Conservation (phyloP, 2,113 vertebrate species). For the Microtus richardsoni region DNA sequence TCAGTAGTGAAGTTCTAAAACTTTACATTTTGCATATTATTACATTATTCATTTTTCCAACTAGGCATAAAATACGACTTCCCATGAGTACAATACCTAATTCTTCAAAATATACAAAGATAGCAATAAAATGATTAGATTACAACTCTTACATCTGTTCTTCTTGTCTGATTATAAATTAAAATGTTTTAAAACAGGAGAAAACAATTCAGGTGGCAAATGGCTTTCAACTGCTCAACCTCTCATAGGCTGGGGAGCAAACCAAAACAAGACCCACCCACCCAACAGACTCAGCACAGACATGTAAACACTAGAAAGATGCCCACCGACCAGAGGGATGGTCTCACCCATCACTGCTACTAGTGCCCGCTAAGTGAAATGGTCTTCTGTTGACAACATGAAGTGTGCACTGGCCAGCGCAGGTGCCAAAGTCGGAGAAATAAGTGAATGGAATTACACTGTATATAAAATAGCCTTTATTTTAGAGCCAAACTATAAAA, state of each 20-base stretch:
- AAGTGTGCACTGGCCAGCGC: constrained; percentile 70
- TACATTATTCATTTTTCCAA: constrained; percentile 94
- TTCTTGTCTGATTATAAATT: constrained; percentile 92
- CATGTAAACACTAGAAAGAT: constrained; percentile 1
- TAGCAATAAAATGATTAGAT: constrained; percentile 93
- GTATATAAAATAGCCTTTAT: constrained; percentile 73
- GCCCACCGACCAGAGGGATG: background rate
- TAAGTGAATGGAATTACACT: constrained; percentile 79
- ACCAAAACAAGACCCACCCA: constrained; percentile 51
- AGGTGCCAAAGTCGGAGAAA: constrained; percentile 78
- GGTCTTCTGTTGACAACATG: constrained; percentile 72
- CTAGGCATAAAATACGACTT: constrained; percentile 92
- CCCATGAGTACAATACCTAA: constrained; percentile 93
- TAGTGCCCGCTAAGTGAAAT: constrained; percentile 67
- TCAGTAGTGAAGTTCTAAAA: constrained; percentile 91
- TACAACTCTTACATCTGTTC: constrained; percentile 94
- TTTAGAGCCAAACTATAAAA: constrained; percentile 87
- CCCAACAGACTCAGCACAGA: background rate
- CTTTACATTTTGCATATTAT: constrained; percentile 93
- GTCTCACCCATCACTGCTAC: constrained; percentile 18
- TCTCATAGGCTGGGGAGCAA: constrained; percentile 69
- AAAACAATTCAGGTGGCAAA: constrained; percentile 87
- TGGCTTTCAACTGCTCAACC: constrained; percentile 77
- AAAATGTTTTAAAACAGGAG: constrained; percentile 87
- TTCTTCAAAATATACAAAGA: constrained; percentile 94